Percentiles rank a stretch among this genome's conserved stretches.
Evolutionary conservation across 2,797 vertebrate genomes (phyloP).

Genomic region (Chaetophractus vellerosus): DNA sequence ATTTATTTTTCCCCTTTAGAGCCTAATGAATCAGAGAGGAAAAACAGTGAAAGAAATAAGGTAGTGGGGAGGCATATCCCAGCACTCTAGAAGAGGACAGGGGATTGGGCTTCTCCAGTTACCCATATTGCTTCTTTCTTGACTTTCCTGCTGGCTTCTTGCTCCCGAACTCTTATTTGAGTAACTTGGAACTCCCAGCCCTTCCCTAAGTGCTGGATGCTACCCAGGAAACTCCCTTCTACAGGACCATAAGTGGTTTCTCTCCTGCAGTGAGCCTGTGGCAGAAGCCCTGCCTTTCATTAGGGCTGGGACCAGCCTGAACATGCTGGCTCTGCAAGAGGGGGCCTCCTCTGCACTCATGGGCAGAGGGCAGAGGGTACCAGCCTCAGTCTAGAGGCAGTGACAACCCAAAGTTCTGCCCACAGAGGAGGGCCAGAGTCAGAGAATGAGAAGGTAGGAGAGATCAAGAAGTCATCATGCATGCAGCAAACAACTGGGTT

Average conservation of each 20-base stretch:
- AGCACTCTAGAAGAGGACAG: neutral
- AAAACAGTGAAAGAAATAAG: neutral
- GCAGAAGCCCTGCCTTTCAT: conserved; percentile 23
- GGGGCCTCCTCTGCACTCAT: neutral
- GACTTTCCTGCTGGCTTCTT: conserved; percentile 11
- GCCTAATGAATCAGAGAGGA: conserved; percentile 3
- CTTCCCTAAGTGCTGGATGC: neutral
- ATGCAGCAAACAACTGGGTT: neutral
- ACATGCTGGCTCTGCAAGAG: neutral
- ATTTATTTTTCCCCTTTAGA: neutral
- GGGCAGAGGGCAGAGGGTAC: neutral
- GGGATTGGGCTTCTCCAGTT: neutral
- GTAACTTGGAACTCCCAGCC: neutral
- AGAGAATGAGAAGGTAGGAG: neutral
- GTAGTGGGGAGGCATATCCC: neutral
- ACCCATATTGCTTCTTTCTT: neutral
- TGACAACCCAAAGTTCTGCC: neutral
- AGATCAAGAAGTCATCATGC: neutral
- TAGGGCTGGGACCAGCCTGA: neutral
- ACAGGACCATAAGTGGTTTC: neutral
- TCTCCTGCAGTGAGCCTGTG: neutral
- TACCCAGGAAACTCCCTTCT: conserved; percentile 40
- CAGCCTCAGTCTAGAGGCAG: conserved; percentile 32
- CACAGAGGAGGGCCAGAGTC: neutral
- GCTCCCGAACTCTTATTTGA: neutral